Conservation (phyloP, 2,888 invertebrate species). For the Quadriops clusia region DNA sequence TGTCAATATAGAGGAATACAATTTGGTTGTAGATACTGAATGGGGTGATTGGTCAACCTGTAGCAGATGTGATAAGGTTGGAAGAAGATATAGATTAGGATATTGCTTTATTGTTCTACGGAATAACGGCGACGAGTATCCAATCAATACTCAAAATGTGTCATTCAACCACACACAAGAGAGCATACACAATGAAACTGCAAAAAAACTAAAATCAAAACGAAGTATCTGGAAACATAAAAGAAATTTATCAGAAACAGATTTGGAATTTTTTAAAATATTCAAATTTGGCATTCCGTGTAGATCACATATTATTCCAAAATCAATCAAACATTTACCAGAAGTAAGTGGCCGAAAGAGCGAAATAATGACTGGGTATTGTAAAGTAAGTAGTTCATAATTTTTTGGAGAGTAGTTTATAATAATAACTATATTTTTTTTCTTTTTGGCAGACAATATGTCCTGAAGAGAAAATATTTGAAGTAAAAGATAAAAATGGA, state of each 20-base stretch:
- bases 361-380: constrained; percentile 44
- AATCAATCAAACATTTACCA: constrained; percentile 30
- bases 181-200: background rate
- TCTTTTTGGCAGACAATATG: constrained; percentile 34
- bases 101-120: constrained; percentile 40
- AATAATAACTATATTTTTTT: constrained; percentile 5
- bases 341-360: constrained; percentile 37
- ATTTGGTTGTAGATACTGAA: constrained; percentile 39
- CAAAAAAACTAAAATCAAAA: background rate
- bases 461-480: constrained; percentile 37
- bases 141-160: constrained; percentile 1
- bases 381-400: constrained; percentile 35
- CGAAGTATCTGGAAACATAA: constrained; percentile 1
- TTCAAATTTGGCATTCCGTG: constrained; percentile 49
- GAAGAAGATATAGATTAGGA: constrained; percentile 46
- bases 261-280: constrained; percentile 30
- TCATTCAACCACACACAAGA: background rate
- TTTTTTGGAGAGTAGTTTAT: background rate
- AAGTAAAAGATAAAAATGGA: constrained; percentile 41
- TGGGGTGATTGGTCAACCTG: constrained; percentile 58
- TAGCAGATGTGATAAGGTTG: constrained; percentile 47
- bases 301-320: constrained; percentile 41
- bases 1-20: constrained; percentile 21
- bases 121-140: constrained; percentile 4
- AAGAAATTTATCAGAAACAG: constrained; percentile 13